Evolutionary conservation across 37 sponge, comb jelly and placozoan species (phyloP).

Genomic region (Beroe forskalii): DNA sequence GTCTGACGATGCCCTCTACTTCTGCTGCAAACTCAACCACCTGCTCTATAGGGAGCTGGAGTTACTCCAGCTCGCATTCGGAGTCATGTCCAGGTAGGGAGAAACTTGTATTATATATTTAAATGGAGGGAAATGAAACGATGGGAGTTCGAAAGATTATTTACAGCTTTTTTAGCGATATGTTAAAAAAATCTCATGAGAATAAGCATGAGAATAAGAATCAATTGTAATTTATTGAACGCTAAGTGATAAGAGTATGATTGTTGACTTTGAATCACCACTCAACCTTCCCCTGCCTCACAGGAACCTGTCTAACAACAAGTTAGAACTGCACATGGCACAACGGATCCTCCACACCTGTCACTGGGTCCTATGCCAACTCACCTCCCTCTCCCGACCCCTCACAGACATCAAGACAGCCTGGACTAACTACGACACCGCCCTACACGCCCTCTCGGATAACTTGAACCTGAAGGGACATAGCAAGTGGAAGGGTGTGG

Average conservation of each 20-base stretch:
- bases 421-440: conserved; percentile 10
- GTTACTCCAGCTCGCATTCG: not conserved
- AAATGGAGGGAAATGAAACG: too few relatives aligned
- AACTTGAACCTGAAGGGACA: not conserved
- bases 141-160: too few relatives aligned
- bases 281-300: too few relatives aligned
- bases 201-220: too few relatives aligned
- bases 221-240: too few relatives aligned
- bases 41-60: not conserved
- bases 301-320: conserved; percentile 4
- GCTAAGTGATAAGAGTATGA: too few relatives aligned
- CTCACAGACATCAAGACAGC: not conserved
- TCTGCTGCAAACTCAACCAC: conserved; percentile 30
- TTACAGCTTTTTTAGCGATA: too few relatives aligned
- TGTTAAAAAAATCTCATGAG: too few relatives aligned
- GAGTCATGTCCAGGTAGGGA: conserved; percentile 3
- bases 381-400: not conserved
- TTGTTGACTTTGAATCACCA: too few relatives aligned
- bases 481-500: not conserved
- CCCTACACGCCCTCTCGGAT: not conserved
- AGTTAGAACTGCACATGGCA: not conserved
- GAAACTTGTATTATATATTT: not conserved
- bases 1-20: conserved; percentile 44
- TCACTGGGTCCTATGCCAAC: not conserved
- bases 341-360: conserved; percentile 28